Evolutionary conservation across 2,888 invertebrate genomes (phyloP).

Genomic region (Pristionchus mayeri): DNA sequence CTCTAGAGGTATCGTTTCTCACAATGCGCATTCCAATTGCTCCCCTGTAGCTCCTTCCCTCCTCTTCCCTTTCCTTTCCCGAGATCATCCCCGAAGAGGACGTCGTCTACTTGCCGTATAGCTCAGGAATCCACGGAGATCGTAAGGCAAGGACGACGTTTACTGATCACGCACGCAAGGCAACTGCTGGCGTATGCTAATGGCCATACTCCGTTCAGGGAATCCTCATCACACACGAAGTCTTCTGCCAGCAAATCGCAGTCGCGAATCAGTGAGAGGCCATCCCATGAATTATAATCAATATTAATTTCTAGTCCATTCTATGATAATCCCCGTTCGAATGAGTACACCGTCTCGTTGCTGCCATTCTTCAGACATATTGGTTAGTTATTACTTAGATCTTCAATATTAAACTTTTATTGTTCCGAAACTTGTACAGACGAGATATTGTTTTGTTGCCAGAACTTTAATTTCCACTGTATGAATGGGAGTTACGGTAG

Average conservation of each 20-base stretch:
- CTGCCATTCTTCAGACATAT: conserved; percentile 31
- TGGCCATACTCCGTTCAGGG: conserved; percentile 13
- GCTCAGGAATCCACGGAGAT: conserved; percentile 58
- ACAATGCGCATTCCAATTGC: not conserved
- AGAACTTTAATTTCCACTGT: too few relatives aligned
- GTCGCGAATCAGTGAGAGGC: conserved; percentile 36
- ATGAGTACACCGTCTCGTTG: conserved; percentile 36
- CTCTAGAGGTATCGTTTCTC: conserved; percentile 1
- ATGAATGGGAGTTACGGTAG: too few relatives aligned
- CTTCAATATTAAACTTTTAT: too few relatives aligned
- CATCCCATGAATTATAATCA: not conserved
- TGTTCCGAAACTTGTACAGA: too few relatives aligned
- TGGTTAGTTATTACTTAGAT: not conserved
- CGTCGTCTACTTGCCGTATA: conserved; percentile 57
- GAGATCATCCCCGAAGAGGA: conserved; percentile 56
- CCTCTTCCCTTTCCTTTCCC: conserved; percentile 46
- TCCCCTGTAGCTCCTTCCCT: not conserved
- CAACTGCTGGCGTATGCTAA: not conserved
- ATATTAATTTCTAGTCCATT: not conserved
- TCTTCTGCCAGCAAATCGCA: conserved; percentile 34
- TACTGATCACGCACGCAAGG: not conserved
- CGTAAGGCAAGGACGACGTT: conserved; percentile 51
- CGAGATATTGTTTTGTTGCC: too few relatives aligned
- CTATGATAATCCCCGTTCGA: conserved; percentile 35
- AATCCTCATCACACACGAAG: conserved; percentile 39